phyloP scores from a whole-genome alignment of 2,888 invertebrate species.

The Brenthis hecate region DNA sequence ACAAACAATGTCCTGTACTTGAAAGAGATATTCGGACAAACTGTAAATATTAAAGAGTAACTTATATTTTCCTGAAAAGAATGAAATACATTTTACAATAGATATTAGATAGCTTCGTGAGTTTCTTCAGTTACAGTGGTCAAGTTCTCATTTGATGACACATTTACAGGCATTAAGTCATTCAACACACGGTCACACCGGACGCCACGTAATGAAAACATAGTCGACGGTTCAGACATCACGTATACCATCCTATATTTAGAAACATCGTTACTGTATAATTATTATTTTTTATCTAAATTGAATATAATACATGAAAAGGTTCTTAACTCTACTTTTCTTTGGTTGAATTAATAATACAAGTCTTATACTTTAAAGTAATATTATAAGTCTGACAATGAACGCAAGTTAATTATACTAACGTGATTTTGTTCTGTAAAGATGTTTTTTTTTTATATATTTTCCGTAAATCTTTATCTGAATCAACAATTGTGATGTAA shows the following conservation, averaged over 20 bases:
- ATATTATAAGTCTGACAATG: too few species aligned
- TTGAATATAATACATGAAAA: background rate
- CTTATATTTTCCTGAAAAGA: background rate
- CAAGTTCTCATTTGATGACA: slow-evolving; percentile 54
- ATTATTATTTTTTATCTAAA: background rate
- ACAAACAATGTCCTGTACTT: too few species aligned
- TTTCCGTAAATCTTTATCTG: too few species aligned
- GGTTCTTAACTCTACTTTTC: too few species aligned
- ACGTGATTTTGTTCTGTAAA: too few species aligned
- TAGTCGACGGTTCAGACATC: slow-evolving; percentile 51
- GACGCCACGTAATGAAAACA: slow-evolving; percentile 61
- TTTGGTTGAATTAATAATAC: too few species aligned
- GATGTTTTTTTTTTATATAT: too few species aligned
- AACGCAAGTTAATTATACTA: too few species aligned
- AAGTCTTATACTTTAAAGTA: too few species aligned
- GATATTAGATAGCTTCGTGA: slow-evolving; percentile 5
- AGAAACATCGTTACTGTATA: background rate
- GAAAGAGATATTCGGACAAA: too few species aligned
- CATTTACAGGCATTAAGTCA: slow-evolving; percentile 44
- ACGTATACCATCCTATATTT: slow-evolving; percentile 51
- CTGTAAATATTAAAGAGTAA: too few species aligned
- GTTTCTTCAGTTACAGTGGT: slow-evolving; percentile 35
- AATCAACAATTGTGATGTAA: too few species aligned
- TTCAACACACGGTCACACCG: slow-evolving; percentile 46
- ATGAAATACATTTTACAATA: background rate